phyloP scores from a whole-genome alignment of 2,113 vertebrate genomes.

The Myotis davidii region DNA sequence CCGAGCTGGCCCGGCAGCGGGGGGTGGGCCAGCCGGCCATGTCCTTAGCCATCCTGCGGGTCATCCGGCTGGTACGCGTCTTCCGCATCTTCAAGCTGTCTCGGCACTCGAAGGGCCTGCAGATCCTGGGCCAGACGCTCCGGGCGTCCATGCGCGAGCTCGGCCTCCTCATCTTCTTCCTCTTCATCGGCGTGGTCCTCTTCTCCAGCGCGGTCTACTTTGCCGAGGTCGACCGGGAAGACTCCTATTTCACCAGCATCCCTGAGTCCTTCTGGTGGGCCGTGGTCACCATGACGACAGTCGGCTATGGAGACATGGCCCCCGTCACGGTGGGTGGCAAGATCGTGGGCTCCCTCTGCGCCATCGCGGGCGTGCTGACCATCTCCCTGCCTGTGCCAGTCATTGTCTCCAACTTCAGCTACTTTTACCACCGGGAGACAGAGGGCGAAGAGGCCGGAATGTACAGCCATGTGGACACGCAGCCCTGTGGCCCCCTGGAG shows the following conservation, averaged over 20 bases:
- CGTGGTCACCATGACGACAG: slow-evolving; percentile 95
- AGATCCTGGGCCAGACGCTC: slow-evolving; percentile 95
- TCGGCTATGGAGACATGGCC: slow-evolving; percentile 96
- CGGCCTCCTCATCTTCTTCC: slow-evolving; percentile 96
- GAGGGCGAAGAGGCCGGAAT: slow-evolving; percentile 88
- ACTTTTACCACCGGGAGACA: slow-evolving; percentile 94
- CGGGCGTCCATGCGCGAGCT: slow-evolving; percentile 94
- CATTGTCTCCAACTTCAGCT: slow-evolving; percentile 97
- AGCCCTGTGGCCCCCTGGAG: slow-evolving; percentile 83
- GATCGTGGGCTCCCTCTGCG: slow-evolving; percentile 95
- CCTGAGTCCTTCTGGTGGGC: slow-evolving; percentile 97
- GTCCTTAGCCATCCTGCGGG: slow-evolving; percentile 92
- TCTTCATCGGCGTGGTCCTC: slow-evolving; percentile 95
- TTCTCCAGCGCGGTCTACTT: slow-evolving; percentile 96
- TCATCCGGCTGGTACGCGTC: slow-evolving; percentile 92
- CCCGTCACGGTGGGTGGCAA: slow-evolving; percentile 93
- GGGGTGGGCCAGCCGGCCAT: slow-evolving; percentile 88
- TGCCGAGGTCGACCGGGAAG: slow-evolving; percentile 90
- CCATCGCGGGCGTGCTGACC: slow-evolving; percentile 95
- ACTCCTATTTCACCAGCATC: slow-evolving; percentile 93
- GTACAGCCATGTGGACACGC: slow-evolving; percentile 87
- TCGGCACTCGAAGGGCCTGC: slow-evolving; percentile 94
- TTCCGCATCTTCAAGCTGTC: slow-evolving; percentile 96
- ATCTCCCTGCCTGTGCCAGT: slow-evolving; percentile 95
- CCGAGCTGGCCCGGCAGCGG: slow-evolving; percentile 90